Conservation (phyloP, 1,140 invertebrate species). For the Orchesella cincta region DNA sequence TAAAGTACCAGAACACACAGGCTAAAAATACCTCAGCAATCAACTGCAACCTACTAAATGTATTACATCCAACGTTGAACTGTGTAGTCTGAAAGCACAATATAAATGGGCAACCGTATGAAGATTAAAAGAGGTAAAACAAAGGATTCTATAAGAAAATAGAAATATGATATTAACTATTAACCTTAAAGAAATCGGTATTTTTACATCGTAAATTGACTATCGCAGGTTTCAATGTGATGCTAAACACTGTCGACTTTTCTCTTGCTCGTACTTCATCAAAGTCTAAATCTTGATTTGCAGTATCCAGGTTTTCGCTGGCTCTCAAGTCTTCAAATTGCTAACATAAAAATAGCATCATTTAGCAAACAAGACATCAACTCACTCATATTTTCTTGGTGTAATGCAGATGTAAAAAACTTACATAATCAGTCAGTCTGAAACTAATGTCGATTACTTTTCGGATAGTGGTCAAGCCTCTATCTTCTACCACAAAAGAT, state of each 20-base stretch:
- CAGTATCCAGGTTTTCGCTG: background rate
- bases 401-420: slow-evolving; percentile 3
- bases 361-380: background rate
- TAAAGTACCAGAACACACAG: too few species aligned
- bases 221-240: slow-evolving; percentile 43
- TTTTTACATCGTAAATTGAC: slow-evolving; percentile 39
- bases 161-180: background rate
- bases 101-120: too few species aligned
- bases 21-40: slow-evolving; percentile 35
- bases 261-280: slow-evolving; percentile 14
- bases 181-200: slow-evolving; percentile 31
- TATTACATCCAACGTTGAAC: slow-evolving; percentile 45
- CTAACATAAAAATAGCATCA: slow-evolving; percentile 3
- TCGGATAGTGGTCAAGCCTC: slow-evolving; percentile 35
- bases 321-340: slow-evolving; percentile 9
- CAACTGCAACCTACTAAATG: slow-evolving; percentile 37
- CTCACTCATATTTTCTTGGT: background rate
- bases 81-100: slow-evolving; percentile 35
- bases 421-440: slow-evolving; percentile 28
- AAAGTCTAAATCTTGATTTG: slow-evolving; percentile 4
- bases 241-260: slow-evolving; percentile 31
- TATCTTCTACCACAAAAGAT: background rate
- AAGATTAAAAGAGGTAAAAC: background rate
- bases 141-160: background rate
- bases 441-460: slow-evolving; percentile 45